Evolutionary conservation across 2,797 vertebrate species (phyloP).

Genomic region (Hipposideros larvatus): DNA sequence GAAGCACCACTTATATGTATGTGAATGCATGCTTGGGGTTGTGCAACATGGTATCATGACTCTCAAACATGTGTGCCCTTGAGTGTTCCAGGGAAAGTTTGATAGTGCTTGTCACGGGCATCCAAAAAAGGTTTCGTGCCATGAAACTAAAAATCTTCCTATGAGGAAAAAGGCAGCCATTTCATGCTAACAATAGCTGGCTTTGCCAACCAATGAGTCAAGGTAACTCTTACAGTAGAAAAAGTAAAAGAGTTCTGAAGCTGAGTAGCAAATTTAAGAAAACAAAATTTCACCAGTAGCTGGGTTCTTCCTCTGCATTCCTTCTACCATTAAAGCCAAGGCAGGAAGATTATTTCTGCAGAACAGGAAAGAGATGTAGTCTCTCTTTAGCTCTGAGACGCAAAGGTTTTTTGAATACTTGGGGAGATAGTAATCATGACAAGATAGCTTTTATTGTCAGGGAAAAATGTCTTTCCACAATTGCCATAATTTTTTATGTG

Average conservation of each 20-base stretch:
- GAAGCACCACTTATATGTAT: background rate
- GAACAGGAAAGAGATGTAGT: background rate
- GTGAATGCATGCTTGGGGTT: background rate
- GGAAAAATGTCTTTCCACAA: background rate
- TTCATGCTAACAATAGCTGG: background rate
- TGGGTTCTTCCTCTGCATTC: background rate
- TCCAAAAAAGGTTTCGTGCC: background rate
- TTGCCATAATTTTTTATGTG: slow-evolving; percentile 16
- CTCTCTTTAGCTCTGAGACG: background rate
- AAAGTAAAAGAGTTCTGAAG: background rate
- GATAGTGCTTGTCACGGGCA: background rate
- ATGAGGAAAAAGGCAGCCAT: background rate
- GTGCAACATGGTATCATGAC: background rate
- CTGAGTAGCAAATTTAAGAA: background rate
- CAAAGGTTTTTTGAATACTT: slow-evolving; percentile 44
- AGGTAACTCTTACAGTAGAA: background rate
- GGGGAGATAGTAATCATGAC: slow-evolving; percentile 29
- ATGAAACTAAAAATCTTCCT: background rate
- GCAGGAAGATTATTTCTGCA: background rate
- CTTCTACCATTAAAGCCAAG: background rate
- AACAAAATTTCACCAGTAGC: background rate
- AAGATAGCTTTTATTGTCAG: background rate
- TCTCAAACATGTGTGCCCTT: background rate
- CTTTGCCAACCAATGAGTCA: background rate
- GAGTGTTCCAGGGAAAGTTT: background rate